Base-by-base conservation (phyloP, 2,797 vertebrate species). In the Oreortyx pictus region DNA sequence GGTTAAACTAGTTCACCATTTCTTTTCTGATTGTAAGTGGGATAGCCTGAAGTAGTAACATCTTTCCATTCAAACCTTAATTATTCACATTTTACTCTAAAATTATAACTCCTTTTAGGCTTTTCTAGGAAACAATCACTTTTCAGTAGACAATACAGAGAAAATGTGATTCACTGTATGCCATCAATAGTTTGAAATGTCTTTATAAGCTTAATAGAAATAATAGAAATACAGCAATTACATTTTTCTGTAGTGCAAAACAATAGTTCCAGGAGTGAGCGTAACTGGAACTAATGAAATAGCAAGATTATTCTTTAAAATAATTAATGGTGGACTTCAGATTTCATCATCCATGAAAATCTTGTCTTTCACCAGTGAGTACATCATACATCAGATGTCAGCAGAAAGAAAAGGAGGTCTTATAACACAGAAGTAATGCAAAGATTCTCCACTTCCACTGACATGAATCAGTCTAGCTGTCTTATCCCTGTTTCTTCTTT, bases 311-410 rank as follows among this genome's bases (percentile, higher is more conserved):
- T 78, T 94, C 35, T 43, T 96, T 88, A 88, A 77, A 93, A 90
- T 89, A 95, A 91, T 85, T 80, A 92, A 37, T 78, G 25, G 73
- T 22, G 22, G 17, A 88, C 89, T 95, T 95, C 18, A 90, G 84
- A 89, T 92, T 87, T 37, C 50, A 95, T 93, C 50, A 81, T 7
- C 46, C 57, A 61, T 79, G 66, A 94, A 96, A 79, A 43, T 72
- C 33, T 27, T 82, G 39, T 71, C 44, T 84, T 96, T 92, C 78
- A 72, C 77, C 23, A 74, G 54, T 67, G 59, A 76, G 22, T 46
- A 33, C 41, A 77, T 60, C 29, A 75, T 72, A 61, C 14, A 86
- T 90, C 76, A 93, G 15, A 27, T 68, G 56, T 91, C 29, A 96
- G 27, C n/a, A 67, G 59, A 71, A 22, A 6, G 6, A 65, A 86